These are phyloP conservation scores for Cololabis saira DNA, from an alignment of 2,113 vertebrate species.

Conservation along the genomic window DNA sequence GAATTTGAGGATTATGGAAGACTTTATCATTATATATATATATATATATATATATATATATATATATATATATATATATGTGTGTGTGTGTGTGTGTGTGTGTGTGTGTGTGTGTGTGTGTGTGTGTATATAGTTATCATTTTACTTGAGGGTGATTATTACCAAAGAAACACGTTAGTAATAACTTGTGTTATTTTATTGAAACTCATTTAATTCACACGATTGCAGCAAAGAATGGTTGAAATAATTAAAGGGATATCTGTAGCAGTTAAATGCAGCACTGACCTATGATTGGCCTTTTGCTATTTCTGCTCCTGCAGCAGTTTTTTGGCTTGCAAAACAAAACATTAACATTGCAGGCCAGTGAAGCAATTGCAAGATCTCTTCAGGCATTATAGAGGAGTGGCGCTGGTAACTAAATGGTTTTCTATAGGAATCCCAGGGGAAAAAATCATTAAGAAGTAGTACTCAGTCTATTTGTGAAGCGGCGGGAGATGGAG, in stretches of 20 bases:
- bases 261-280: constrained; percentile 51
- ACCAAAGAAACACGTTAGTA: constrained; percentile 26
- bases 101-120: too few species aligned
- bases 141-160: neutral
- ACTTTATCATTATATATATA: too few species aligned
- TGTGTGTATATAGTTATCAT: neutral
- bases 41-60: too few species aligned
- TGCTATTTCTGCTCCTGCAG: constrained; percentile 20
- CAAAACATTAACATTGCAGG: constrained; percentile 43
- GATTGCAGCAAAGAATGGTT: constrained; percentile 19
- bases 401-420: constrained; percentile 61
- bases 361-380: constrained; percentile 62
- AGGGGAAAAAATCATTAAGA: constrained; percentile 64
- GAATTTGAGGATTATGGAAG: too few species aligned
- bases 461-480: constrained; percentile 49
- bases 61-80: too few species aligned
- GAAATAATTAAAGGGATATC: neutral
- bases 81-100: too few species aligned
- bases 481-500: constrained; percentile 32
- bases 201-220: constrained; percentile 19
- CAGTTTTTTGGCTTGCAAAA: constrained; percentile 44
- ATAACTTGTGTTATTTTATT: too few species aligned
- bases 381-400: constrained; percentile 59
- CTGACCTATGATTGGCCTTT: constrained; percentile 14
- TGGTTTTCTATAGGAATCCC: constrained; percentile 67